Evolutionary conservation across 2,888 invertebrate species (phyloP), one percentile per base, ranked within the genome.

Genomic region (Nomada ruficornis): DNA sequence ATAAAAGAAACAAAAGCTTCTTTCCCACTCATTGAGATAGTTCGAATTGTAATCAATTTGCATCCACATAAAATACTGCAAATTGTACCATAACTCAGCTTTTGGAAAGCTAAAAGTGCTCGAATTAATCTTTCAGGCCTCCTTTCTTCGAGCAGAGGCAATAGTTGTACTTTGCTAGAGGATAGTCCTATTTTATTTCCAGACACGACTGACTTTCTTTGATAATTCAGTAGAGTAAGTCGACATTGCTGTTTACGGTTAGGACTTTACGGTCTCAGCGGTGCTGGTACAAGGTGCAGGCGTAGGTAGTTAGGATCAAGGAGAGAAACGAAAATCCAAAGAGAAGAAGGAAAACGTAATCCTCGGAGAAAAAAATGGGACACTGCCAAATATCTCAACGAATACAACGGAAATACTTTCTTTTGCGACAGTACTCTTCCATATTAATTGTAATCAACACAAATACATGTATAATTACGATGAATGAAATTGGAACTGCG

Each of bases 311-410:
- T n/a, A 0, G 52, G 63, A 68, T 72, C 77, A 52, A n/a, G 26
- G n/a, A 71, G 52, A 72, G 23, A 29, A 63, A 71, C 62, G 52
- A 55, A 68, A 55, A 36, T n/a, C 23, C 55, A 10, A 77, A 63
- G n/a, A 10, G 20, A 20, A 42, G 18, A 15, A 26, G 50, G 60
- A 50, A 23, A 18, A 20, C 18, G 15, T 20, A 20, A 70, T 70
- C 47, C 70, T 54, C 13, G 1, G 59, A 55, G 44, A 18, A 60
- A 55, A 50, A 59, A 70, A 67, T 23, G 55, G 1, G 10, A 20
- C 18, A 3, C 3, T 75, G 2, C 11, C 52, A 42, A 52, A 20
- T 13, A 20, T 29, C n/a, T 20, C 15, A 26, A 42, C 10, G 26
- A 47, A 20, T 7, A 29, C 42, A 23, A 42, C 29, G 15, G n/a